Evolutionary conservation across 2,797 vertebrate genomes (phyloP).

Genomic region (Lacerta bilineata): DNA sequence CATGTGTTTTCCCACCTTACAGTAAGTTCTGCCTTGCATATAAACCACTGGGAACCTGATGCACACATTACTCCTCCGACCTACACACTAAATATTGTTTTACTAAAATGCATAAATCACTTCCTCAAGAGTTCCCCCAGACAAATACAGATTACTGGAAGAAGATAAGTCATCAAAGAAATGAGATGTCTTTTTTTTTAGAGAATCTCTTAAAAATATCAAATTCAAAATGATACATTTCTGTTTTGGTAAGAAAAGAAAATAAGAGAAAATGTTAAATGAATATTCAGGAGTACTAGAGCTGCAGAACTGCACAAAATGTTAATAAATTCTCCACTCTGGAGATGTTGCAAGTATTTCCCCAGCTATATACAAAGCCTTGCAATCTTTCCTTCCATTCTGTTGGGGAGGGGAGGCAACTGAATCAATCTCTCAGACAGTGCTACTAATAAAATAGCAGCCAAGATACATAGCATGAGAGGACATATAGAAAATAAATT

Average conservation of each 20-base stretch:
- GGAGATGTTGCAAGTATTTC: neutral
- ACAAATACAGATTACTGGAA: neutral
- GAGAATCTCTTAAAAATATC: neutral
- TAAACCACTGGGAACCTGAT: neutral
- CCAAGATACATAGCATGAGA: neutral
- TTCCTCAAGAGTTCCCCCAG: neutral
- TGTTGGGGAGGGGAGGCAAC: neutral
- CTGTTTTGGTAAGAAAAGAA: conserved; percentile 19
- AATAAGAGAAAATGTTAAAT: conserved; percentile 13
- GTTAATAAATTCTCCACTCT: neutral
- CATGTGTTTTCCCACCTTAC: neutral
- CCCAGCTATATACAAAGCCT: neutral
- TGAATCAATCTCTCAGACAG: neutral
- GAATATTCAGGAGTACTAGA: neutral
- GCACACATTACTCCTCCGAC: neutral
- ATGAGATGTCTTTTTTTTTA: neutral
- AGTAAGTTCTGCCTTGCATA: neutral
- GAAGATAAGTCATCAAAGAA: neutral
- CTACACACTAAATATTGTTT: neutral
- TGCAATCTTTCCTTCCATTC: neutral
- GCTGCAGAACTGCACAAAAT: neutral
- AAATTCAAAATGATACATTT: conserved; percentile 1
- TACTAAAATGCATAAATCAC: neutral
- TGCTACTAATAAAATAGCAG: neutral
- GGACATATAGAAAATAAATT: neutral